These are phyloP conservation scores for Idaea dimidiata DNA, from an alignment of 2,888 invertebrate genomes.

Conservation along the genomic window DNA sequence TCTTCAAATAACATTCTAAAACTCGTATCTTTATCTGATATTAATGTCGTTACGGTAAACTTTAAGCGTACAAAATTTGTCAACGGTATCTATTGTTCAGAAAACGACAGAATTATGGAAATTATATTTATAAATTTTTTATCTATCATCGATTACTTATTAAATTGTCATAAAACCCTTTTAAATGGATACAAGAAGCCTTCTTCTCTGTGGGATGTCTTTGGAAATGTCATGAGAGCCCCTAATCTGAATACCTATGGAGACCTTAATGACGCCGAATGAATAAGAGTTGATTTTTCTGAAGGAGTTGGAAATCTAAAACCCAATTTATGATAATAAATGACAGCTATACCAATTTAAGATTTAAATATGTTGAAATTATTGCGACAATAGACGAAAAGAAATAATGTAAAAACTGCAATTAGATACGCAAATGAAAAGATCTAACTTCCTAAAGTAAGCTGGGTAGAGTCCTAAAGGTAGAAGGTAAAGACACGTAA, in stretches of 20 bases:
- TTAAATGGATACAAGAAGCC: slow-evolving; percentile 32
- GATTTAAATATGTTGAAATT: background rate
- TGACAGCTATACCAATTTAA: background rate
- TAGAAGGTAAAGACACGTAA: no score
- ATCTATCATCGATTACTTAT: slow-evolving; percentile 30
- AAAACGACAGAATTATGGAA: slow-evolving; percentile 49
- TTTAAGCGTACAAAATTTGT: slow-evolving; percentile 64
- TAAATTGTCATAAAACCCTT: slow-evolving; percentile 27
- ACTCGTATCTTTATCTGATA: background rate
- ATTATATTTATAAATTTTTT: slow-evolving; percentile 36
- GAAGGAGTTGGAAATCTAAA: background rate
- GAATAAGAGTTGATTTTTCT: background rate
- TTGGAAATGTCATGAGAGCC: slow-evolving; percentile 5
- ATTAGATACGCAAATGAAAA: no score
- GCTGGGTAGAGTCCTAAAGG: no score
- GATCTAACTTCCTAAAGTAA: no score
- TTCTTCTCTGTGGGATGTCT: slow-evolving; percentile 30
- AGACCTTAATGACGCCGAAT: background rate
- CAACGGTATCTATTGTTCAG: slow-evolving; percentile 58
- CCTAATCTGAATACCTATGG: slow-evolving; percentile 2
- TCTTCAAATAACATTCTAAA: background rate
- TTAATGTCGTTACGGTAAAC: slow-evolving; percentile 14
- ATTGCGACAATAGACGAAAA: no score
- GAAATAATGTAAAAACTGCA: no score
- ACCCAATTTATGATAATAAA: background rate